Evolutionary conservation across 2,888 invertebrate species (phyloP), one percentile per base, ranked within the genome.

Genomic region (Melangyna quadrimaculata): DNA sequence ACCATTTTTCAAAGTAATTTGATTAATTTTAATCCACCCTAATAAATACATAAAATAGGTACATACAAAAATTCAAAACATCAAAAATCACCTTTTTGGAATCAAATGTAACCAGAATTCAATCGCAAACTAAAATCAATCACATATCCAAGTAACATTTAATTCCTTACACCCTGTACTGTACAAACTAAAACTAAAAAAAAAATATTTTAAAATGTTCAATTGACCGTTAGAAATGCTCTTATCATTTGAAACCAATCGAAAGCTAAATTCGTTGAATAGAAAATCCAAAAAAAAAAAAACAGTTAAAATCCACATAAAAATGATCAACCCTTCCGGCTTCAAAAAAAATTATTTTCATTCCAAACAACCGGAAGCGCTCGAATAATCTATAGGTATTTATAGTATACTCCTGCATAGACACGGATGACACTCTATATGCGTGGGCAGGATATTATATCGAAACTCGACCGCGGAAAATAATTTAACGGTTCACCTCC

Each of bases 191-290:
- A 27, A 51, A 43, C 45, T 6, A n/a, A 65, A 48, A 59, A 17
- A 55, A 35, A 78, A 70, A 65, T 70, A 65, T 74, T 74, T 78
- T 70, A 69, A 78, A 79, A 83, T 35, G 48, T 32, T 78, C 74
- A 83, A 83, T 83, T 83, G 83, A 83, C 74, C 74, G 74, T 79
- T 83, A 70, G 82, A 78, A 78, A 74, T 43, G 55, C 27, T 65
- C 69, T 70, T 83, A 79, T 83, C 79, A 79, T 70, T 70, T 32
- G 29, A 55, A 37, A 59, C 73, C 53, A 82, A 78, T 69, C 65
- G 45, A 63, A 24, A 63, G 32, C 24, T 35, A 65, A 37, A 74
- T 37, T 27, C 8, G 37, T 29, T n/a, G 22, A 10, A 57, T 10
- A 37, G 10, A 27, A 35, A 65, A 48, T 40, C 14, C 10, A 29